Percentiles rank a stretch among this genome's conserved stretches.
Conservation (phyloP, 2,888 invertebrate genomes). For the Megaustenia siamemsis region DNA sequence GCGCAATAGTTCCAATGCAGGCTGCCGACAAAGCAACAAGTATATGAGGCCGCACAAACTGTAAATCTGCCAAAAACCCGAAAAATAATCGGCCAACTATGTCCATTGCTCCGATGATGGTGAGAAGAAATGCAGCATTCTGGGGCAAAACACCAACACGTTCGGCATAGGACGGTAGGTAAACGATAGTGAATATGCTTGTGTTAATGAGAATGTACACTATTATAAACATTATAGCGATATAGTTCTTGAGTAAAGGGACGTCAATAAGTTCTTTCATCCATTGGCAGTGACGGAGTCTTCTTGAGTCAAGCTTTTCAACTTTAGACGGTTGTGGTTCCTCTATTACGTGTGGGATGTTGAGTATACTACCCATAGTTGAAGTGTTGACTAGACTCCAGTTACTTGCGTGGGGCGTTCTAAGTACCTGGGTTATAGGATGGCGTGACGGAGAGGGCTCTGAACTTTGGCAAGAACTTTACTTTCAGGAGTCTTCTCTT, state of each 20-base stretch:
- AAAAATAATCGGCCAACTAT: slow-evolving; percentile 9
- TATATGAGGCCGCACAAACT: background rate
- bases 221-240: background rate
- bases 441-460: too few relatives aligned
- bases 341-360: background rate
- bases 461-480: too few relatives aligned
- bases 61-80: slow-evolving; percentile 43
- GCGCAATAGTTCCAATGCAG: slow-evolving; percentile 7
- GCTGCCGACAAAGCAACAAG: background rate
- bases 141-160: background rate
- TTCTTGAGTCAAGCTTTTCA: too few relatives aligned
- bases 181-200: background rate
- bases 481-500: too few relatives aligned
- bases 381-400: slow-evolving; percentile 16
- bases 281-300: background rate
- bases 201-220: background rate
- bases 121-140: slow-evolving; percentile 19
- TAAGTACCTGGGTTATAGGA: too few relatives aligned
- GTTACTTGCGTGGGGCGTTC: background rate
- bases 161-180: slow-evolving; percentile 30
- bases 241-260: slow-evolving; percentile 23
- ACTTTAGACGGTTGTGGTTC: background rate
- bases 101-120: slow-evolving; percentile 27
- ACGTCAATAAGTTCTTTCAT: background rate
- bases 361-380: background rate